Base-by-base conservation (phyloP, 2,797 vertebrate species). In the Rhadinocentrus ornatus region DNA sequence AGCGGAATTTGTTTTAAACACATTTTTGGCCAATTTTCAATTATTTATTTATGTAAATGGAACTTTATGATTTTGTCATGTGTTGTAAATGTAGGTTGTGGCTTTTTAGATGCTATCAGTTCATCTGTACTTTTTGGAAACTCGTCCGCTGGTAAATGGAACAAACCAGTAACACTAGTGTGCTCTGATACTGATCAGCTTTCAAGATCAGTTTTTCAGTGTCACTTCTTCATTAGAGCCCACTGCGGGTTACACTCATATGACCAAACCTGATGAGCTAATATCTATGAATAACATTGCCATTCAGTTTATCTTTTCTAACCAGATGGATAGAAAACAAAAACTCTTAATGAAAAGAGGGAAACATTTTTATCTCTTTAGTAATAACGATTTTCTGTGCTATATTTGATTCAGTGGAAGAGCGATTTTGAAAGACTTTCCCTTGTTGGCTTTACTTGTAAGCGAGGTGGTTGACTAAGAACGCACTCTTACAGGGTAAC, bases 401-500 rank as follows among this genome's bases (percentile, higher is more conserved):
- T 66, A 2, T 20, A 29, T 58, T 57, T 53, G 67, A 32, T 37
- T 62, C 2, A 27, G 39, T n/a, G 37, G 58, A 61, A 26, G 32
- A 39, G 32, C 46, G 20, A 32, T 48, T 24, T 52, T 53, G 24
- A 31, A 64, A 41, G 8, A 62, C 4, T 27, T 39, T 61, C 27
- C 37, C 34, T 15, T 52, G 22, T 29, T 66, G 52, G 27, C 13
- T 67, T 48, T 34, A 34, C 37, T 57, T 76, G 62, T 46, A 12
- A 56, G 8, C 5, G 22, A 41, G 44, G 27, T 58, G 27, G 44
- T 39, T 85, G 74, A 88, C 64, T 86, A 81, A 86, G 65, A 83
- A 66, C 58, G 37, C 27, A 11, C 61, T 58, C 16, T 48, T 4
- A 37, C 73, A 66, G 48, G 73, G 73, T 85, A 39, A 65, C 32